Percentiles rank a stretch among this genome's conserved stretches.
Conservation (phyloP, 2,888 invertebrate genomes). For the Colostygia pectinataria region DNA sequence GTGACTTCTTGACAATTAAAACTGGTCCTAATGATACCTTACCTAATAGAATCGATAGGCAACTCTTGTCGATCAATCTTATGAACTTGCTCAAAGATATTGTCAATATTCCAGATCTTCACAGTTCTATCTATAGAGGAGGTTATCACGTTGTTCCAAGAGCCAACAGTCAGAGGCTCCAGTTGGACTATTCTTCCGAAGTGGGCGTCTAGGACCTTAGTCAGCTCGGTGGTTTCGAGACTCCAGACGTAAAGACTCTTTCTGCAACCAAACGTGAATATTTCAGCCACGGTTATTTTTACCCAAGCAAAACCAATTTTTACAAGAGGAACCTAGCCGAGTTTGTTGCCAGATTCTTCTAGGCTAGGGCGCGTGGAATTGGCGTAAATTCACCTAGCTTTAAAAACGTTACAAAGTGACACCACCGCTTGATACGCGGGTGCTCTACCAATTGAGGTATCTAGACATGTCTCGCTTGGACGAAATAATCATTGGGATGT, state of each 20-base stretch:
- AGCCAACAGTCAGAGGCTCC: slow-evolving; percentile 92
- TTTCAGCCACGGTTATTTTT: too few species aligned
- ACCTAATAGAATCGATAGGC: slow-evolving; percentile 96
- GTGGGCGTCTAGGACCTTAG: slow-evolving; percentile 97
- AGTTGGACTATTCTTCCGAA: slow-evolving; percentile 97
- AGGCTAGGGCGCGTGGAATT: too few species aligned
- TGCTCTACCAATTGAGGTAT: too few species aligned
- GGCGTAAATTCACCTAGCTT: too few species aligned
- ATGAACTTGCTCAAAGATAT: slow-evolving; percentile 98
- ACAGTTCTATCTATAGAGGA: slow-evolving; percentile 98
- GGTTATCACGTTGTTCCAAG: slow-evolving; percentile 97
- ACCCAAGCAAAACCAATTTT: too few species aligned
- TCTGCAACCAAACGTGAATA: slow-evolving; percentile 61
- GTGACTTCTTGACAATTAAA: too few species aligned
- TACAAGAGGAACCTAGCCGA: too few species aligned
- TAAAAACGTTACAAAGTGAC: too few species aligned
- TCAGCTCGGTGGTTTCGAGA: slow-evolving; percentile 89
- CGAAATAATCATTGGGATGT: too few species aligned
- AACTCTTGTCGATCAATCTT: slow-evolving; percentile 97
- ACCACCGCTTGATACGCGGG: too few species aligned
- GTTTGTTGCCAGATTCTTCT: too few species aligned
- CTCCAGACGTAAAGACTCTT: slow-evolving; percentile 98
- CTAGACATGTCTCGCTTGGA: too few species aligned
- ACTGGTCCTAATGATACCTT: slow-evolving; percentile 23
- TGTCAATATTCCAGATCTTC: slow-evolving; percentile 99